Evolutionary conservation across 2,888 invertebrate genomes (phyloP).

Genomic region (Resseliella maxima): DNA sequence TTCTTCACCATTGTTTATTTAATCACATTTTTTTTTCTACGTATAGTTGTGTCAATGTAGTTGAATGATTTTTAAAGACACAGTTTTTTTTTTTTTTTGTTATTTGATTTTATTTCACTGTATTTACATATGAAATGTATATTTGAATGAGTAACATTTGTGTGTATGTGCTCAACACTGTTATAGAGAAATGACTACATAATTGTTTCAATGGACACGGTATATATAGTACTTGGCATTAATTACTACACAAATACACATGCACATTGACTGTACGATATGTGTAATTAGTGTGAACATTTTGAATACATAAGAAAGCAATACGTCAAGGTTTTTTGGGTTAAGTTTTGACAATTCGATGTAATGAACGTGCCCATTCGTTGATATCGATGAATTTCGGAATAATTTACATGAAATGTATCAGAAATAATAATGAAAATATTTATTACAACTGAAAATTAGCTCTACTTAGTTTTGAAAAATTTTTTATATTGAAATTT

Average conservation of each 20-base stretch:
- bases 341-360: background rate
- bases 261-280: background rate
- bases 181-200: background rate
- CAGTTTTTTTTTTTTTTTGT: background rate
- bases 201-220: background rate
- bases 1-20: slow-evolving; percentile 1
- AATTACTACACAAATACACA: background rate
- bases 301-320: background rate
- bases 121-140: background rate
- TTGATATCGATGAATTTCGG: background rate
- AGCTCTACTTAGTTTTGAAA: no score
- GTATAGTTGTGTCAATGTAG: background rate
- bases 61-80: background rate
- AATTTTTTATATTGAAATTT: no score
- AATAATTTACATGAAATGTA: background rate
- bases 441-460: no score
- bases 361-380: background rate
- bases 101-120: background rate
- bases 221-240: background rate
- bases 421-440: background rate
- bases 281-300: background rate
- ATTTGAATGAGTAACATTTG: background rate
- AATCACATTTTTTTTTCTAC: background rate
- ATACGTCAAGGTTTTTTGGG: background rate
- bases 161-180: background rate